Conservation (phyloP, 2,113 vertebrate genomes). For the Bubalus kerabau region DNA sequence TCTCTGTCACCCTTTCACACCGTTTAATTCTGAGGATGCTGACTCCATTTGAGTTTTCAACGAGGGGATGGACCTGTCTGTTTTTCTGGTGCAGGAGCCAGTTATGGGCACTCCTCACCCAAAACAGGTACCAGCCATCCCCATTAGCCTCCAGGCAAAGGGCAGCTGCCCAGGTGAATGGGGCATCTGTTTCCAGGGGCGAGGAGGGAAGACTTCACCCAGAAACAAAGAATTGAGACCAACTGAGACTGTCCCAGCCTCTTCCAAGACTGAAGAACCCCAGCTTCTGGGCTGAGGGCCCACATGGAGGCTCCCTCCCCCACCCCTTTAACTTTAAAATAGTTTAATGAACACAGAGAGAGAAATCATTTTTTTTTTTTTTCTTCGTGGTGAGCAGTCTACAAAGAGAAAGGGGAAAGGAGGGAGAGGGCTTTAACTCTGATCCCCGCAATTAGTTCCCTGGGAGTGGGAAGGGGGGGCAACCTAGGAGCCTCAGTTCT, state of each 20-base stretch:
- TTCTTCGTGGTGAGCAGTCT: slow-evolving; percentile 77
- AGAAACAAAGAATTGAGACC: slow-evolving; percentile 65
- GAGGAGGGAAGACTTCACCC: slow-evolving; percentile 21
- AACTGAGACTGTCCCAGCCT: background rate
- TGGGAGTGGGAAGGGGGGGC: slow-evolving; percentile 80
- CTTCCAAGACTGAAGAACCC: slow-evolving; percentile 18
- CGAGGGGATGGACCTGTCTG: background rate
- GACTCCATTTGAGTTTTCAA: background rate
- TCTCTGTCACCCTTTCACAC: background rate
- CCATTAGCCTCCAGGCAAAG: background rate
- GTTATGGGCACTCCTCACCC: background rate
- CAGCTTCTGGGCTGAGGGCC: slow-evolving; percentile 31
- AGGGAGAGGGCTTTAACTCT: slow-evolving; percentile 84
- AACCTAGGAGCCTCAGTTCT: slow-evolving; percentile 82
- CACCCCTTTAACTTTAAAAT: slow-evolving; percentile 82
- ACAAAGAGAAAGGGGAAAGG: slow-evolving; percentile 76
- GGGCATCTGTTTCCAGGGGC: slow-evolving; percentile 34
- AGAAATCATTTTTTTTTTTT: slow-evolving; percentile 78
- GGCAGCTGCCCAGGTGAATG: slow-evolving; percentile 50
- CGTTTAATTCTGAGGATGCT: background rate
- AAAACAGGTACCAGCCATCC: background rate
- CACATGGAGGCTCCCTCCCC: slow-evolving; percentile 39
- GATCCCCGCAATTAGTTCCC: slow-evolving; percentile 85
- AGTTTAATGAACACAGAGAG: slow-evolving; percentile 82
- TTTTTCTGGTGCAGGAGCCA: background rate